phyloP scores from a whole-genome alignment of 2,797 vertebrate genomes.

The Discoglossus pictus region DNA sequence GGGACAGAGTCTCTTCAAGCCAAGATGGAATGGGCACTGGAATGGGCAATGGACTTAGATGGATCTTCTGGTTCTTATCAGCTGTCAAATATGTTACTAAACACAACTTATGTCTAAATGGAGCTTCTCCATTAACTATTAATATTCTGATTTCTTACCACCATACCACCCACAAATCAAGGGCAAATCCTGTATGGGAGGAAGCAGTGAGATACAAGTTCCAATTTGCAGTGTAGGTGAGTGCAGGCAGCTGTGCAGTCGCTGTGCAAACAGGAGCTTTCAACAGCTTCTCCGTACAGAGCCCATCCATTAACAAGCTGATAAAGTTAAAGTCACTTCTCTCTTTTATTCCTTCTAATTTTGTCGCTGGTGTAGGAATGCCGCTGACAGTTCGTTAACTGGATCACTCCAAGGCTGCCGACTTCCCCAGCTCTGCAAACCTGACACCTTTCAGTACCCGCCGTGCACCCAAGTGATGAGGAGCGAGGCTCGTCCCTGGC shows the following conservation, averaged over 20 bases:
- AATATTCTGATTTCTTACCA: not conserved
- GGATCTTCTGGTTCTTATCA: too few relatives aligned
- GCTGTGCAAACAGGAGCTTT: constrained; percentile 18
- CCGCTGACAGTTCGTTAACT: constrained; percentile 18
- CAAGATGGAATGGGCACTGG: too few relatives aligned
- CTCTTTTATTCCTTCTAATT: not conserved
- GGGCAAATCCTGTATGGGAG: not conserved
- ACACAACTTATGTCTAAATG: too few relatives aligned
- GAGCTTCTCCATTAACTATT: too few relatives aligned
- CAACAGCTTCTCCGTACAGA: constrained; percentile 13
- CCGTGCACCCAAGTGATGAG: not conserved
- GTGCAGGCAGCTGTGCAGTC: constrained; percentile 16
- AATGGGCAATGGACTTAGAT: too few relatives aligned
- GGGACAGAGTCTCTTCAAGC: too few relatives aligned
- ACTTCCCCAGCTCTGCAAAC: not conserved
- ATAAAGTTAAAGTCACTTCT: constrained; percentile 4
- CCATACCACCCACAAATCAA: not conserved
- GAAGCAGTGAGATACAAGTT: not conserved
- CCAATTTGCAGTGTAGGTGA: constrained; percentile 1
- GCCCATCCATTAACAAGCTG: constrained; percentile 10
- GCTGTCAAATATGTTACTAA: too few relatives aligned
- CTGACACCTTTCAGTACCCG: not conserved
- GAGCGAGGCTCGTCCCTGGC: too few relatives aligned
- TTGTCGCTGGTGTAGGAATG: not conserved
- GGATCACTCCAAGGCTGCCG: not conserved